Conservation (phyloP, 2,113 vertebrate genomes). For the Zosterops pallidus region DNA sequence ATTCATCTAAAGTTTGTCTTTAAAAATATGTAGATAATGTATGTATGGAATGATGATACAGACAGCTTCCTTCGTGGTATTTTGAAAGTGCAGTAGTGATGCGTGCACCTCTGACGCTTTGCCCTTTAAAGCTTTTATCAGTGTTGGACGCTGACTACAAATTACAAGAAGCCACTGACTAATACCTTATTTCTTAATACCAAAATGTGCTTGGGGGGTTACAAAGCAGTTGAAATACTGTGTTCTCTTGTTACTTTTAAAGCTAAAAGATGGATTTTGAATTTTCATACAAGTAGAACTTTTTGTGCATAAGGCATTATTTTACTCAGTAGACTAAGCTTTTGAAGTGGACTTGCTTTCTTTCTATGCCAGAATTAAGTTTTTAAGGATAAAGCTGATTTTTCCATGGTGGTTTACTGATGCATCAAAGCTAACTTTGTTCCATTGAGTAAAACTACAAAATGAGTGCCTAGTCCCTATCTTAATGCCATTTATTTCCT, state of each 20-base stretch:
- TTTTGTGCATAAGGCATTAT: neutral
- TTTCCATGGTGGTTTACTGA: neutral
- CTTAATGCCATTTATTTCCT: neutral
- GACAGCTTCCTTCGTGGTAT: neutral
- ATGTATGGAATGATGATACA: neutral
- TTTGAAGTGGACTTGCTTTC: neutral
- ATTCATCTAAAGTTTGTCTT: neutral
- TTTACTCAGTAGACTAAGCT: neutral
- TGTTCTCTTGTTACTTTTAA: neutral
- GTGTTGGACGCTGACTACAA: neutral
- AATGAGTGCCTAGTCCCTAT: neutral
- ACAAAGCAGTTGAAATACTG: neutral
- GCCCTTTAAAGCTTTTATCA: neutral
- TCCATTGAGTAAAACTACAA: neutral
- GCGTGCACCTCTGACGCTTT: neutral
- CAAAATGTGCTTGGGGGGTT: neutral
- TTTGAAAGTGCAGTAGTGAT: neutral
- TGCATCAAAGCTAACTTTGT: neutral
- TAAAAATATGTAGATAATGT: neutral
- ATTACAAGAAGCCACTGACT: neutral
- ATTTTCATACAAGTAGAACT: neutral
- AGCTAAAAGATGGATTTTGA: neutral
- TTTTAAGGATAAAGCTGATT: neutral
- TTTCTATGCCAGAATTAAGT: neutral
- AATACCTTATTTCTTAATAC: neutral